Evolutionary conservation across 23 tunicate species (phyloP).

Genomic region (Styela clava): DNA sequence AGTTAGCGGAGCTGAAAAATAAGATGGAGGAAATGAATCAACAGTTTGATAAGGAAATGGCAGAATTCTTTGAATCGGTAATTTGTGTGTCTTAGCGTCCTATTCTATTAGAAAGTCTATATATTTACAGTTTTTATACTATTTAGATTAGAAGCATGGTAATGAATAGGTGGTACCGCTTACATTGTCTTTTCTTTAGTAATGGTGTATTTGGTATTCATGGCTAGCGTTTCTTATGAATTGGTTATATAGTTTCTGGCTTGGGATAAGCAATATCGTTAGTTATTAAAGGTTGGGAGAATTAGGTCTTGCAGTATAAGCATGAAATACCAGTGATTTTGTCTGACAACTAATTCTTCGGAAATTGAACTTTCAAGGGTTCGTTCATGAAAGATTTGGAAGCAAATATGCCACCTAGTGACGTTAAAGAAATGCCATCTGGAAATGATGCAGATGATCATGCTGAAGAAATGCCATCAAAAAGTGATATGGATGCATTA

Average conservation of each 20-base stretch:
- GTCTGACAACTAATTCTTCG: too few relatives aligned
- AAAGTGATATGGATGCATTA: constrained; percentile 16
- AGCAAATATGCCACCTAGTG: neutral
- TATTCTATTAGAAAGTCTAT: too few relatives aligned
- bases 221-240: too few relatives aligned
- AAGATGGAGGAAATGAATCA: neutral
- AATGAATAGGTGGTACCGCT: neutral
- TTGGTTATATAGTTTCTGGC: neutral
- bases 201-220: too few relatives aligned
- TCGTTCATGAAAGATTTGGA: neutral
- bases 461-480: neutral
- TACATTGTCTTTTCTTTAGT: too few relatives aligned
- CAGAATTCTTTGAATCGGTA: neutral
- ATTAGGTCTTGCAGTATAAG: neutral
- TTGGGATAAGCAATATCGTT: neutral
- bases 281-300: neutral
- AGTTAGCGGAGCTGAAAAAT: neutral
- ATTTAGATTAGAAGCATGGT: neutral
- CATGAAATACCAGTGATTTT: too few relatives aligned
- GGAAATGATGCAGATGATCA: constrained; percentile 1
- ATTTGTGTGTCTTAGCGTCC: neutral
- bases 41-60: neutral
- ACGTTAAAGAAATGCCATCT: neutral
- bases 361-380: neutral
- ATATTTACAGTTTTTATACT: too few relatives aligned